Percentiles rank a stretch among this genome's conserved stretches.
Conservation (phyloP, 2,797 vertebrate species). For the Ammospiza maritima region DNA sequence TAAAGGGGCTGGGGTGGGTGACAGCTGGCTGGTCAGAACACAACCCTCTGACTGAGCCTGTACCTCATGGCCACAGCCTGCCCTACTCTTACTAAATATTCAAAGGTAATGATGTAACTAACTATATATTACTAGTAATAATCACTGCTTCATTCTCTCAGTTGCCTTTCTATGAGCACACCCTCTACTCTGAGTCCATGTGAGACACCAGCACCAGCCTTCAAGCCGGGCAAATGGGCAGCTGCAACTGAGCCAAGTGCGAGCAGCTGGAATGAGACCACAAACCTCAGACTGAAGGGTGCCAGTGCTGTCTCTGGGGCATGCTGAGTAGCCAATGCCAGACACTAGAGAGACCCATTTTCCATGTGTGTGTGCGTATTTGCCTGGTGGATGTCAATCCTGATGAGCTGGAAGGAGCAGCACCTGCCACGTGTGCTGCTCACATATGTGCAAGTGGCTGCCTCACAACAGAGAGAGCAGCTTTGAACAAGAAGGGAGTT, state of each 20-base stretch:
- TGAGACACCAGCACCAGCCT: background rate
- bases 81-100: background rate
- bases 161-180: background rate
- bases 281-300: accelerated
- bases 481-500: background rate
- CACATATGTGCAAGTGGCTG: background rate
- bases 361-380: background rate
- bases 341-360: background rate
- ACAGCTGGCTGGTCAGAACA: background rate
- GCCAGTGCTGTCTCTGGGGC: background rate
- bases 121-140: background rate
- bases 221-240: background rate
- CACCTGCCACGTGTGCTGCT: background rate
- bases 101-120: background rate
- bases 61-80: no score
- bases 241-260: background rate
- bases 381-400: accelerated
- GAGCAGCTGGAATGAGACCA: background rate
- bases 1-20: background rate
- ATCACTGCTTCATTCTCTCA: background rate
- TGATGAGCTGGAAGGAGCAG: background rate
- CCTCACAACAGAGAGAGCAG: no score
- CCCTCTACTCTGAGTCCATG: accelerated
- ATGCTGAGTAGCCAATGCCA: background rate
- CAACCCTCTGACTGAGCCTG: accelerated